Percentiles rank a stretch among this genome's conserved stretches.
Evolutionary conservation across 2,797 vertebrate genomes (phyloP).

Genomic region (Hydrophis major): DNA sequence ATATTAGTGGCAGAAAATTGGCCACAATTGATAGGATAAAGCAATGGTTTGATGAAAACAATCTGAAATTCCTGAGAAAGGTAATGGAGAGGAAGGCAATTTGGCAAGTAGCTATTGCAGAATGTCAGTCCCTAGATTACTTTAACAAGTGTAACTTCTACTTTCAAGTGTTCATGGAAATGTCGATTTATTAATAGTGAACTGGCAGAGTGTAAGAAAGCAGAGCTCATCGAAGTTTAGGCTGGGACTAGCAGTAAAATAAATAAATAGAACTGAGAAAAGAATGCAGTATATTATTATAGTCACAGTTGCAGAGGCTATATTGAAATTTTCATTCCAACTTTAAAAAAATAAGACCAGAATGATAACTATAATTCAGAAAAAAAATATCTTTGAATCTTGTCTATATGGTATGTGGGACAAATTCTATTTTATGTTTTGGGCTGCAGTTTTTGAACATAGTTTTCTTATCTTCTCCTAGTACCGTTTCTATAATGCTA

Average conservation of each 20-base stretch:
- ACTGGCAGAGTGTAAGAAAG: background rate
- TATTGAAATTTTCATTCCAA: background rate
- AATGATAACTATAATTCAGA: background rate
- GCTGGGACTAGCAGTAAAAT: background rate
- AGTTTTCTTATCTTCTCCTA: background rate
- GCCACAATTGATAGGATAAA: background rate
- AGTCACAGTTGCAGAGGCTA: background rate
- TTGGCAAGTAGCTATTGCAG: background rate
- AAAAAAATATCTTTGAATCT: background rate
- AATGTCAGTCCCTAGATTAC: background rate
- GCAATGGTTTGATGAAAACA: background rate
- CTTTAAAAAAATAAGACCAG: background rate
- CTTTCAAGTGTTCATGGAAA: background rate
- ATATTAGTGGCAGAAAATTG: background rate
- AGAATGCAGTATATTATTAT: background rate
- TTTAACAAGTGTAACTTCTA: background rate
- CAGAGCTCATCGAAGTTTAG: no score
- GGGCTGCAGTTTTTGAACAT: background rate
- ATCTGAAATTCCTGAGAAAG: background rate
- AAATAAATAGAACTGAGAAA: background rate
- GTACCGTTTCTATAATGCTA: background rate
- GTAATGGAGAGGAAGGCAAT: background rate
- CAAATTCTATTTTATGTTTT: background rate
- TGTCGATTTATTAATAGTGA: background rate
- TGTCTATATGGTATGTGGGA: background rate